Evolutionary conservation across 2,113 vertebrate genomes (phyloP).

Genomic region (Ciconia stormi): DNA sequence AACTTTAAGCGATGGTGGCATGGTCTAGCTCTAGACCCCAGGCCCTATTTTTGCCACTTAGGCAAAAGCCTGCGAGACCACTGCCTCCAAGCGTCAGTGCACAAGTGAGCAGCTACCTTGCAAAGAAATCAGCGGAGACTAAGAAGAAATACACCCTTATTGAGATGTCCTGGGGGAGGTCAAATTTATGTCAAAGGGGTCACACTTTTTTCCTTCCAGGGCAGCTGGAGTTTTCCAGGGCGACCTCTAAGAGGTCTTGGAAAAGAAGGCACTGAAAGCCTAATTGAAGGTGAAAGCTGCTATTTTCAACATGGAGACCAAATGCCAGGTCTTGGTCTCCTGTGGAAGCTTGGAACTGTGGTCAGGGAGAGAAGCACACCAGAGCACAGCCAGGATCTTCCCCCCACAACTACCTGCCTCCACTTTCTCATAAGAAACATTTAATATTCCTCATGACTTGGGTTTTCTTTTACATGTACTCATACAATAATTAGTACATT

Average conservation of each 20-base stretch:
- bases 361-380: not conserved
- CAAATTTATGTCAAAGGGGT: not conserved
- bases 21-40: not conserved
- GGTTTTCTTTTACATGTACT: not conserved
- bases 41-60: not conserved
- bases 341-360: not conserved
- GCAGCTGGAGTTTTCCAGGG: not conserved
- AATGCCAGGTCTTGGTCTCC: not conserved
- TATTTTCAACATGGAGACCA: not conserved
- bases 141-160: not conserved
- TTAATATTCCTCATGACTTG: not conserved
- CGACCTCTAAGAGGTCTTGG: not conserved
- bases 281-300: not conserved
- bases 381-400: not conserved
- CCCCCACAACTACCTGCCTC: too few species aligned
- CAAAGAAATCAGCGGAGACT: not conserved
- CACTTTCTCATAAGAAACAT: not conserved
- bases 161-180: not conserved
- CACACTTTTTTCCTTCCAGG: not conserved
- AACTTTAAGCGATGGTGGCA: not conserved
- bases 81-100: not conserved
- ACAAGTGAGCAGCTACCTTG: not conserved
- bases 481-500: not conserved
- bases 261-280: not conserved
- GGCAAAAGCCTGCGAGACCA: not conserved